Evolutionary conservation across 37 sponge, comb jelly and placozoan genomes (phyloP), one percentile per base, ranked within the genome.

Genomic region (Spongilla lacustris): DNA sequence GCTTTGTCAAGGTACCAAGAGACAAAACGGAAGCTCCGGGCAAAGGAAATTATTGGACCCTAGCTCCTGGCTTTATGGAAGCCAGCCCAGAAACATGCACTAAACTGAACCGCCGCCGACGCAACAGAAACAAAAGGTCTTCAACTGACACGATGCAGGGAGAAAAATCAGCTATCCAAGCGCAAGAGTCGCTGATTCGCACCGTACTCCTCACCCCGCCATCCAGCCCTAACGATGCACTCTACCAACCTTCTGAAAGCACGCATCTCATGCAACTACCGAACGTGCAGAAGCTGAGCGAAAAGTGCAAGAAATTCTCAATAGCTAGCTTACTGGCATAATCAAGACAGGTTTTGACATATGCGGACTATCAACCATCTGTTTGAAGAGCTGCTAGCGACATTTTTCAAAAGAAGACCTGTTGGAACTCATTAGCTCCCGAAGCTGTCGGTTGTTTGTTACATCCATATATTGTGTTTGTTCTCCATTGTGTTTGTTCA

Each of bases 11-110:
- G 73, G 78, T 96, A 11, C 83, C 94, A 23, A 82, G 96, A 25
- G 84, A 91, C 34, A 91, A 88, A 33, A 87, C 87, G n/a, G 96
- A 96, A 71, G 94, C 96, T 26, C 94, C 94, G 21, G 96, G 96
- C 66, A 96, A 96, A 49, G 96, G 96, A 0, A 96, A 86, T 88
- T 96, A 96, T 87, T 96, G 96, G 96, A 89, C 94, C 0, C 84
- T 96, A 2, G 91, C 91, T 68, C 91, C 90, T 36, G 91, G 80
- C 67, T 94, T 88, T 36, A 85, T 92, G 83, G 83, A 94, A 12
- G 91, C 94, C 12, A 90, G 91, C 29, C 84, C 90, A 14, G 94
- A 94, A 37, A 66, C 85, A 8, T 88, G 78, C 67, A 34, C 73
- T 21, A 92, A 92, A 35, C 71, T 85, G 26, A 90, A 87, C 85